phyloP scores from a whole-genome alignment of 2,113 vertebrate genomes.

The Seriola rivoliana region DNA sequence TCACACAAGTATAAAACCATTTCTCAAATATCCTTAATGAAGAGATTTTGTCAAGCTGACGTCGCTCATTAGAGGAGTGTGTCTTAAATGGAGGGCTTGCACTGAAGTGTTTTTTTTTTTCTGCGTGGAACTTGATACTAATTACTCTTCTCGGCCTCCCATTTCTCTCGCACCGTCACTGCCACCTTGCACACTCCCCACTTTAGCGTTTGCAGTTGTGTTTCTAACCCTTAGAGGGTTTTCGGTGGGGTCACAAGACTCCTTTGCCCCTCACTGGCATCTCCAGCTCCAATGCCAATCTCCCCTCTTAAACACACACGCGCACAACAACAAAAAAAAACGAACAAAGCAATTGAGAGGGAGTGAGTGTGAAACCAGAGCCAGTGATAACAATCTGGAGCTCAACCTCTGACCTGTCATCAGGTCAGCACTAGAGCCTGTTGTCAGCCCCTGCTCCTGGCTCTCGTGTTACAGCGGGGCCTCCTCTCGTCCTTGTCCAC shows the following conservation, averaged over 20 bases:
- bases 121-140: constrained; percentile 65
- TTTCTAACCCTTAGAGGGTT: constrained; percentile 66
- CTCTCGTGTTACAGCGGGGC: constrained; percentile 77
- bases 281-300: constrained; percentile 73
- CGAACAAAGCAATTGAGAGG: constrained; percentile 72
- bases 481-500: constrained; percentile 46
- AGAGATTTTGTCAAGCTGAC: neutral
- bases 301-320: constrained; percentile 65
- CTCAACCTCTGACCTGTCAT: constrained; percentile 86
- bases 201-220: constrained; percentile 53
- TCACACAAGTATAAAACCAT: neutral
- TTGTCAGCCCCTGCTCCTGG: constrained; percentile 77
- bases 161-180: constrained; percentile 57
- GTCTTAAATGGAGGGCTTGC: constrained; percentile 25
- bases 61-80: constrained; percentile 45
- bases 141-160: constrained; percentile 63
- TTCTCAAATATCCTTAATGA: neutral
- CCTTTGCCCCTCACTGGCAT: constrained; percentile 69
- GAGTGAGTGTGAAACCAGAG: constrained; percentile 85
- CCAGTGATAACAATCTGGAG: constrained; percentile 86
- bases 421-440: constrained; percentile 78
- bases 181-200: constrained; percentile 69
- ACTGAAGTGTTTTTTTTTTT: constrained; percentile 5
- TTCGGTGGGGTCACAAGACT: constrained; percentile 71
- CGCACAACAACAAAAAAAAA: constrained; percentile 51